Evolutionary conservation across 1,140 invertebrate species (phyloP).

Genomic region (Alviniconcha marisindica): DNA sequence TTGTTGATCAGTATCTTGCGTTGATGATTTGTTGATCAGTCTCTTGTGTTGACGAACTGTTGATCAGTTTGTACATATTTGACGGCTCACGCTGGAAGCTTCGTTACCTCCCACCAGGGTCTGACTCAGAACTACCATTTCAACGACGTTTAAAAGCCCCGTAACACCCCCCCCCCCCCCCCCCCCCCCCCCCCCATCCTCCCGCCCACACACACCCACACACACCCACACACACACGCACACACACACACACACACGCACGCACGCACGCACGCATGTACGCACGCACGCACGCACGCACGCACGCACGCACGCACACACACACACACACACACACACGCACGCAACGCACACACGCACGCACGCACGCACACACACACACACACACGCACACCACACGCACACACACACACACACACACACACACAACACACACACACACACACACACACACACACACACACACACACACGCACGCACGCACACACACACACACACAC

Average conservation of each 20-base stretch:
- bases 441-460: slow-evolving; percentile 28
- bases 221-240: no score
- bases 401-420: background rate
- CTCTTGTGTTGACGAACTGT: background rate
- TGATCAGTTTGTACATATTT: background rate
- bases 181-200: no score
- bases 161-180: no score
- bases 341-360: slow-evolving; percentile 9
- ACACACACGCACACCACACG: background rate
- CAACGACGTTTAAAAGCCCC: no score
- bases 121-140: no score
- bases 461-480: slow-evolving; percentile 22
- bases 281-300: slow-evolving; percentile 11
- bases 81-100: background rate
- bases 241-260: slow-evolving; percentile 13
- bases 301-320: slow-evolving; percentile 19
- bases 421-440: slow-evolving; percentile 30
- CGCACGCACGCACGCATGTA: slow-evolving; percentile 7
- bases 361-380: slow-evolving; percentile 23
- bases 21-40: no score
- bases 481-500: background rate
- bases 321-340: slow-evolving; percentile 12
- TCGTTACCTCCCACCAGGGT: no score
- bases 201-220: no score
- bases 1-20: background rate